Conservation (phyloP, 2,113 vertebrate genomes). For the Diadophis punctatus region DNA sequence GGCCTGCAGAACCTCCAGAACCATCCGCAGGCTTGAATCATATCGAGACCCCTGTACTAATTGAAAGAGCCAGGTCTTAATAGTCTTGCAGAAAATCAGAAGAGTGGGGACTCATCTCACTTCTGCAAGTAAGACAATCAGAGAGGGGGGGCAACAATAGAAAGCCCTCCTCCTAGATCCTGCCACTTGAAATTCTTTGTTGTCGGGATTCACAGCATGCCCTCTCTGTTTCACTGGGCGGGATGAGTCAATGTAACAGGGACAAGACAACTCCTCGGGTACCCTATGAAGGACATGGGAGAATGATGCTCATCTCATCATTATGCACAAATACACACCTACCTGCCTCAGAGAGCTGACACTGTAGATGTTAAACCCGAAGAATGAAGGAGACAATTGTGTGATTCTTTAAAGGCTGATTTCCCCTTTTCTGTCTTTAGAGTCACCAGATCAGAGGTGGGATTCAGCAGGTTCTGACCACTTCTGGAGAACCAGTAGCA, state of each 20-base stretch:
- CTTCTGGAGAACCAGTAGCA: no score
- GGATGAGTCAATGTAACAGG: no score
- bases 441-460: background rate
- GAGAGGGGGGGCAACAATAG: no score
- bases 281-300: background rate
- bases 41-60: background rate
- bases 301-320: background rate
- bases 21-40: background rate
- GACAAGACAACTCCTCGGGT: no score
- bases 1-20: no score
- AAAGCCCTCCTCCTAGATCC: no score
- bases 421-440: background rate
- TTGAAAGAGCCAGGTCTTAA: background rate
- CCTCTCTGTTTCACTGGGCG: no score
- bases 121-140: no score
- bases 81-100: background rate
- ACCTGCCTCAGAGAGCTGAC: background rate
- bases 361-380: background rate
- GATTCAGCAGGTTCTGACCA: no score
- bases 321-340: background rate
- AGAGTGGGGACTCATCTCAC: no score
- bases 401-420: background rate
- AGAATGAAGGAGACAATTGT: background rate
- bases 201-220: no score
- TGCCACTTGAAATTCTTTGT: no score